Evolutionary conservation across 2,888 invertebrate species (phyloP).

Genomic region (Rhagonycha lutea): DNA sequence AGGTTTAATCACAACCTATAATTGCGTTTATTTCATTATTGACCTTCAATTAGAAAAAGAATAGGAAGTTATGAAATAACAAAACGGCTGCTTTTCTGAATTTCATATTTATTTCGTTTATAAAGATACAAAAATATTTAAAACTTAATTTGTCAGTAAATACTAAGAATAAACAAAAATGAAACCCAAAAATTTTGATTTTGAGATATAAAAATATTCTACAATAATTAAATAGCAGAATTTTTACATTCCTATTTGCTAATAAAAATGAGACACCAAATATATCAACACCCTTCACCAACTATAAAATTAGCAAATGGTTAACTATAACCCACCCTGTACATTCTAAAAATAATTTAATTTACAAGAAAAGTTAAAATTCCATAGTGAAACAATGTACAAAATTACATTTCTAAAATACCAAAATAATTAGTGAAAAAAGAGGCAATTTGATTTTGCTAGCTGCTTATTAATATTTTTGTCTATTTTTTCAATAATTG

Average conservation of each 20-base stretch:
- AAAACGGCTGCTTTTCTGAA: not conserved
- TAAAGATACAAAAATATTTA: slow-evolving; percentile 1
- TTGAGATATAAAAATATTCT: not conserved
- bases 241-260: not conserved
- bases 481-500: not conserved
- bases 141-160: not conserved
- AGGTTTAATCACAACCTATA: not conserved
- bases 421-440: not conserved
- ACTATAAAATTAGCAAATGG: not conserved
- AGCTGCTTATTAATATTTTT: not conserved
- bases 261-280: not conserved
- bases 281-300: not conserved
- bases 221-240: not conserved
- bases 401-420: not conserved
- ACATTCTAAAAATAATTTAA: not conserved
- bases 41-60: not conserved
- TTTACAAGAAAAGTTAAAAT: not conserved
- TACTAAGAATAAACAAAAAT: not conserved
- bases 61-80: not conserved
- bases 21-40: not conserved
- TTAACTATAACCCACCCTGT: not conserved
- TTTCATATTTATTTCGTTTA: not conserved
- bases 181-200: not conserved
- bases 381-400: too few relatives aligned
- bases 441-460: not conserved